A percentile compares a stretch with the other conserved stretches of the same genome.
Evolutionary conservation across 2,797 vertebrate species (phyloP).

Genomic region (Spinibarbus caldwelli): DNA sequence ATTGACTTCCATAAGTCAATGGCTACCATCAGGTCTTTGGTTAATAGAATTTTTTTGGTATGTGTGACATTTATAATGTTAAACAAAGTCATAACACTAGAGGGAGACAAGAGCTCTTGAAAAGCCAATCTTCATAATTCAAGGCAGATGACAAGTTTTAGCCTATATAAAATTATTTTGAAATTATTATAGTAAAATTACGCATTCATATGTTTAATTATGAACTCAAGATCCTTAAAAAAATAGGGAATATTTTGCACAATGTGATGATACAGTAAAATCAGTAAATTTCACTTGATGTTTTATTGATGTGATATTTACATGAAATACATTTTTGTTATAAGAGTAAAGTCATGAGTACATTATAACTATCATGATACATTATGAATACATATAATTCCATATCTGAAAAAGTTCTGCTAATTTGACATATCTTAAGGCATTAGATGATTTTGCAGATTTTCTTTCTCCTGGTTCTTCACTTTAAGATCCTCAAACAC

Average conservation of each 20-base stretch:
- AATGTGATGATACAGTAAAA: neutral
- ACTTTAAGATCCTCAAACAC: slow-evolving; percentile 70
- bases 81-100: slow-evolving; percentile 60
- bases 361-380: neutral
- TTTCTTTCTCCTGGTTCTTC: slow-evolving; percentile 4
- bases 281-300: neutral
- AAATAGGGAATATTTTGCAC: neutral
- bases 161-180: neutral
- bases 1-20: neutral
- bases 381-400: slow-evolving; percentile 7
- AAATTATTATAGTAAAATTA: neutral
- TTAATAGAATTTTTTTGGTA: neutral
- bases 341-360: slow-evolving; percentile 27
- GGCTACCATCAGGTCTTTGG: neutral
- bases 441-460: neutral
- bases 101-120: slow-evolving; percentile 64
- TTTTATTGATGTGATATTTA: slow-evolving; percentile 23
- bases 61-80: neutral
- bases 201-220: neutral
- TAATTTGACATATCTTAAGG: slow-evolving; percentile 13
- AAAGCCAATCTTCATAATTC: neutral
- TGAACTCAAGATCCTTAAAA: neutral
- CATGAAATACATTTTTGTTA: slow-evolving; percentile 26
- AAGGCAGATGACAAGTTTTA: neutral
- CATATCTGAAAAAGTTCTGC: neutral